Evolutionary conservation across 2,797 vertebrate genomes (phyloP).

Genomic region (Cirrhinus mrigala): DNA sequence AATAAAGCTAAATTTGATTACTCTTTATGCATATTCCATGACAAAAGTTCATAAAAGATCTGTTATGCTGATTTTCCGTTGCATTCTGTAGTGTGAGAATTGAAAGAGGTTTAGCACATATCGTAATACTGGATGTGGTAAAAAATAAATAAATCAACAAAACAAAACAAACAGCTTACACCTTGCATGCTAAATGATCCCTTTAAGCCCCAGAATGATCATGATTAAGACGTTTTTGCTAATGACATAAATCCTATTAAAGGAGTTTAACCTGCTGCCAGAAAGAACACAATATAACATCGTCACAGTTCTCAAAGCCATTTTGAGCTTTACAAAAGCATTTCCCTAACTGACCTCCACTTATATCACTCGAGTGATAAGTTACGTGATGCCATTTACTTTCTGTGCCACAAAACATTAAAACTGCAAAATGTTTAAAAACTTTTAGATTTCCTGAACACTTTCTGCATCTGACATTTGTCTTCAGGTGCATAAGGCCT

Average conservation of each 20-base stretch:
- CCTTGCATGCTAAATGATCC: conserved; percentile 79
- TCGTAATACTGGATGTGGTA: conserved; percentile 10
- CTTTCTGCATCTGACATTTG: not conserved
- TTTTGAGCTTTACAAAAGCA: not conserved
- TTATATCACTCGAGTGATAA: not conserved
- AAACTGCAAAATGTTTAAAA: not conserved
- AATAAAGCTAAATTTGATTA: not conserved
- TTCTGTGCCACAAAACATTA: not conserved
- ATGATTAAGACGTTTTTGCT: conserved; percentile 68
- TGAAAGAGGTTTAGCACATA: not conserved
- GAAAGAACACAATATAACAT: conserved; percentile 68
- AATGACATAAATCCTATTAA: conserved; percentile 76
- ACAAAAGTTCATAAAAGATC: not conserved
- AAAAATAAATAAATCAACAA: conserved; percentile 46
- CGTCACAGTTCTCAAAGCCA: conserved; percentile 56
- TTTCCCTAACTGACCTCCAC: not conserved
- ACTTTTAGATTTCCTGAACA: not conserved
- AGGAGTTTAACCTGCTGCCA: conserved; percentile 70
- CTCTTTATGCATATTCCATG: not conserved
- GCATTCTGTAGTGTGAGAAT: not conserved
- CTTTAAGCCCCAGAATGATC: conserved; percentile 73
- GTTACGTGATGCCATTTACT: not conserved
- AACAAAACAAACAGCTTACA: conserved; percentile 64
- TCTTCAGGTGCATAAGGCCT: not conserved
- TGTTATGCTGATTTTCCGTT: not conserved